phyloP scores from a whole-genome alignment of 2,113 vertebrate species.

The Tympanuchus pallidicinctus region DNA sequence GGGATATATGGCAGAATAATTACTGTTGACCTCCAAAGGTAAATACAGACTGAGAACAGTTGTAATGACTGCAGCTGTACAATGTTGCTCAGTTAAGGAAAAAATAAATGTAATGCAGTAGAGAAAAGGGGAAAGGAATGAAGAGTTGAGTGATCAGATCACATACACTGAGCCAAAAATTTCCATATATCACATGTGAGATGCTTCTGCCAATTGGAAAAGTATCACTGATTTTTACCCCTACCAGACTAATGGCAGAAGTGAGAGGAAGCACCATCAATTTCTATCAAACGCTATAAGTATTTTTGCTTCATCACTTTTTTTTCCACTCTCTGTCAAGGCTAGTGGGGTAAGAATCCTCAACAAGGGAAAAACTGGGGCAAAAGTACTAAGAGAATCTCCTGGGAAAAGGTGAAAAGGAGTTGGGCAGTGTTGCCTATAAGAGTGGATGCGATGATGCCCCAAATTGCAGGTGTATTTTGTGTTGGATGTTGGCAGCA shows the following conservation, averaged over 20 bases:
- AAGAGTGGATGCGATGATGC: neutral
- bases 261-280: conserved; percentile 3
- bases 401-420: neutral
- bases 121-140: neutral
- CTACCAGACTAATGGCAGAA: neutral
- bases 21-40: neutral
- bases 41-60: neutral
- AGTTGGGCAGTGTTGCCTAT: neutral
- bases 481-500: accelerated
- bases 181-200: neutral
- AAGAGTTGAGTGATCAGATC: neutral
- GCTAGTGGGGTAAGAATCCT: neutral
- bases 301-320: neutral
- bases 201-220: conserved; percentile 23
- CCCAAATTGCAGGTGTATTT: neutral
- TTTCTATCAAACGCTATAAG: neutral
- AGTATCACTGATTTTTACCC: conserved; percentile 40
- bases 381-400: neutral
- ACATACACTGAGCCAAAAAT: neutral
- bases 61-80: neutral
- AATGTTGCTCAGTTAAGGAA: neutral
- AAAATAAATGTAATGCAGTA: neutral
- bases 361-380: neutral
- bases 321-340: neutral
- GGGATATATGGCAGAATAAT: neutral